These are phyloP conservation scores for Dipodomys stephensi DNA, from an alignment of 2,113 vertebrate species.

Conservation along the genomic window DNA sequence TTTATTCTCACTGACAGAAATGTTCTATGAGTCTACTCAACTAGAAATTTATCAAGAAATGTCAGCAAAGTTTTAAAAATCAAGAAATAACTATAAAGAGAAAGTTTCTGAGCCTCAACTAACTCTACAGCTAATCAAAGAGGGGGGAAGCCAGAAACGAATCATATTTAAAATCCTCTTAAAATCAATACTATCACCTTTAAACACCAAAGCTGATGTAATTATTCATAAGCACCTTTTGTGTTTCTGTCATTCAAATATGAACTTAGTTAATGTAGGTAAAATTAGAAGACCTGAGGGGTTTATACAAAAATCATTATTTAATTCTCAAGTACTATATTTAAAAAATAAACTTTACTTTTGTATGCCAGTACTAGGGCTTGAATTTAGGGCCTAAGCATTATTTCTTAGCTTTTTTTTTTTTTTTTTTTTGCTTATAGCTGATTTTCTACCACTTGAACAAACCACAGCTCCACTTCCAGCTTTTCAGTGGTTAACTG, in stretches of 20 bases:
- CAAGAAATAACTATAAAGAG: neutral
- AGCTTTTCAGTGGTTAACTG: no score
- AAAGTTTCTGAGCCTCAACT: neutral
- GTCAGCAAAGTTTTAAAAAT: neutral
- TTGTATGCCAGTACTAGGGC: no score
- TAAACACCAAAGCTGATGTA: neutral
- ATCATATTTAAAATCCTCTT: neutral
- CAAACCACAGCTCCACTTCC: no score
- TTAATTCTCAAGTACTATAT: neutral
- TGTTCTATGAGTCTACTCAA: neutral
- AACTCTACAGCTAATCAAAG: neutral
- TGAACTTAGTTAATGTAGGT: conserved; percentile 8
- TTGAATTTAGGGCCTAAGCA: no score
- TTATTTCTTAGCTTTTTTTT: no score
- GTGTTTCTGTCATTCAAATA: neutral
- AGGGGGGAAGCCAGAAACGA: no score
- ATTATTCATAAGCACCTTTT: neutral
- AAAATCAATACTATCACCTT: neutral
- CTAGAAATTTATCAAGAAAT: neutral
- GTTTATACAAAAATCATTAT: neutral
- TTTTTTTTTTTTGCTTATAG: no score
- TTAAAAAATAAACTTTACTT: no score
- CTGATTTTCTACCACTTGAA: no score
- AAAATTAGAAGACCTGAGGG: neutral
- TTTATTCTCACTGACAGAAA: neutral